A percentile compares a stretch with the other conserved stretches of the same genome.
Evolutionary conservation across 2,888 invertebrate genomes (phyloP).

Genomic region (Acheta domesticus): DNA sequence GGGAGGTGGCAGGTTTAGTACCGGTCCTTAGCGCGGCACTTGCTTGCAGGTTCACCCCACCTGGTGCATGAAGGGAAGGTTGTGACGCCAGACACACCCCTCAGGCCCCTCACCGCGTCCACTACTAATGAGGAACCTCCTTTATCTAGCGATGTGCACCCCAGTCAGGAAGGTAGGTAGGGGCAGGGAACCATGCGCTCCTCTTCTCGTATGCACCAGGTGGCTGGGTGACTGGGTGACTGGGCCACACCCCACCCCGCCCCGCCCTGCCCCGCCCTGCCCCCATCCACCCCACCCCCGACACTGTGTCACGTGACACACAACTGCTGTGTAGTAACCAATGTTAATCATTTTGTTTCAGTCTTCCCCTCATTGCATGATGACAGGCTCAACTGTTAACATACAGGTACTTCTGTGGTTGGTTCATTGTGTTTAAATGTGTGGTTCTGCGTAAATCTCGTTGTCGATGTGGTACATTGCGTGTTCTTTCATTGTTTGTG

Average conservation of each 20-base stretch:
- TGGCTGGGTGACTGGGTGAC: constrained; percentile 31
- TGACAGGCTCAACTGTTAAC: constrained; percentile 43
- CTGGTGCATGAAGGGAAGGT: constrained; percentile 43
- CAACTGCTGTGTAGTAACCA: constrained; percentile 38
- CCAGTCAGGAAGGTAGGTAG: constrained; percentile 41
- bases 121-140: constrained; percentile 42
- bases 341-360: constrained; percentile 43
- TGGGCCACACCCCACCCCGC: not conserved
- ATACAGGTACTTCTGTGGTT: constrained; percentile 39
- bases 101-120: constrained; percentile 27
- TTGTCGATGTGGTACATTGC: constrained; percentile 29
- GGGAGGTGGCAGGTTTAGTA: constrained; percentile 8
- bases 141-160: constrained; percentile 44
- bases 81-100: constrained; percentile 34
- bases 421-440: constrained; percentile 39
- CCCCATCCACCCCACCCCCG: not conserved
- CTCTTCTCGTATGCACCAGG: constrained; percentile 34
- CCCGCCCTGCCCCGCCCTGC: not conserved
- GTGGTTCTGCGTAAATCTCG: constrained; percentile 37
- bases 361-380: constrained; percentile 44
- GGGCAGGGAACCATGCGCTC: constrained; percentile 20
- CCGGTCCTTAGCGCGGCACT: constrained; percentile 34
- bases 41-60: constrained; percentile 40
- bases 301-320: not conserved
- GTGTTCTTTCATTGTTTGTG: constrained; percentile 34